Evolutionary conservation across 2,888 invertebrate genomes (phyloP).

Genomic region (Bombyx huttoni): DNA sequence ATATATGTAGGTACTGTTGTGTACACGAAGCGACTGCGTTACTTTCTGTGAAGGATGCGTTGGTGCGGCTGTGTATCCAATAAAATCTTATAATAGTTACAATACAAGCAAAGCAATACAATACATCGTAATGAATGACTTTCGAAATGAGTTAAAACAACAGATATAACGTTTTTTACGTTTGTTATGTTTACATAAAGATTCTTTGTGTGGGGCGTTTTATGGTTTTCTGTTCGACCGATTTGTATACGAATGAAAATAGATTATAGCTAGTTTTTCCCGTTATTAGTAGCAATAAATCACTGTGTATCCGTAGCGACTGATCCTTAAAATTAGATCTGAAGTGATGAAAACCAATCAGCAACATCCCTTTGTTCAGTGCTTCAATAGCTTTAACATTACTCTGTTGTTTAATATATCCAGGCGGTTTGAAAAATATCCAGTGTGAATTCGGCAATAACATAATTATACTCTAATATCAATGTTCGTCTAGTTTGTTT

Average conservation of each 20-base stretch:
- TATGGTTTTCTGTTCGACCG: constrained; percentile 71
- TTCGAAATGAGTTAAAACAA: constrained; percentile 68
- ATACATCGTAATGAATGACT: constrained; percentile 54
- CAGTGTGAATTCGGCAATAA: not conserved
- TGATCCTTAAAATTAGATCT: constrained; percentile 59
- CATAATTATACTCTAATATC: not conserved
- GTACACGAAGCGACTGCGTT: constrained; percentile 1
- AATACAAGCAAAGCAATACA: constrained; percentile 38
- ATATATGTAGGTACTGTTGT: too few species aligned
- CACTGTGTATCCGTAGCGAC: constrained; percentile 58
- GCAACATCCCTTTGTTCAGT: constrained; percentile 5
- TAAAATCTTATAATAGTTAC: constrained; percentile 41
- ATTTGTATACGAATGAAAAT: constrained; percentile 70
- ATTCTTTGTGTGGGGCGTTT: constrained; percentile 71
- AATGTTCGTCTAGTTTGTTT: not conserved
- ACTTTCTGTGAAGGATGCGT: constrained; percentile 5
- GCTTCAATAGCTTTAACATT: not conserved
- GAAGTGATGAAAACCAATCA: constrained; percentile 26
- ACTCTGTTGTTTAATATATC: not conserved
- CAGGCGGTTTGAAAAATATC: too few species aligned
- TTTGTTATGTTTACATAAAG: constrained; percentile 69
- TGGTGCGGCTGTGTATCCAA: constrained; percentile 11
- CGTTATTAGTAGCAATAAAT: constrained; percentile 68
- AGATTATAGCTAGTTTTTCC: constrained; percentile 71
- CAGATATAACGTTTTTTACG: constrained; percentile 66